phyloP scores from a whole-genome alignment of 2,113 vertebrate species.

The Xerus inauris region DNA sequence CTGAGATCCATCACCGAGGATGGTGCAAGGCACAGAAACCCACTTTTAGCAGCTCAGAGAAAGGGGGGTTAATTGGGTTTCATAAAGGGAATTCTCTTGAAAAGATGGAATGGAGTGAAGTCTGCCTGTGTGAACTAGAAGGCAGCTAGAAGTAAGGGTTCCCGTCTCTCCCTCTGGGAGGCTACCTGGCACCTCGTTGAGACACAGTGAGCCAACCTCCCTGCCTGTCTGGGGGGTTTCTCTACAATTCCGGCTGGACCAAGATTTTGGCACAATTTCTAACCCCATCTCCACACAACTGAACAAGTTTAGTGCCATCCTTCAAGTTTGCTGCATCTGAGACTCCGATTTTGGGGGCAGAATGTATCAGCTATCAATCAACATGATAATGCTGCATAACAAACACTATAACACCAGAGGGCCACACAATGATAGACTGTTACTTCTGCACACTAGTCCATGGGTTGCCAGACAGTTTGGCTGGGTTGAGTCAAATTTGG shows the following conservation, averaged over 20 bases:
- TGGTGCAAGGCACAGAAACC: background rate
- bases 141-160: background rate
- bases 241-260: background rate
- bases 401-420: too few species aligned
- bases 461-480: background rate
- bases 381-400: background rate
- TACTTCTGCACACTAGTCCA: background rate
- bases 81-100: background rate
- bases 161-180: background rate
- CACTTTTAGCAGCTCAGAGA: background rate
- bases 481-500: background rate
- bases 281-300: background rate
- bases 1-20: background rate
- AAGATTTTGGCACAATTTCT: background rate
- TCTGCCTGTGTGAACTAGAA: background rate
- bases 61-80: background rate
- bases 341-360: background rate
- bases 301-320: background rate
- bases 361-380: background rate
- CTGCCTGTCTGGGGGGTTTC: conserved; percentile 16
- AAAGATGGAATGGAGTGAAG: background rate
- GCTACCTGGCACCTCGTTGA: background rate
- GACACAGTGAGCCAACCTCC: background rate
- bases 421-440: background rate
- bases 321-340: background rate